Conservation (phyloP, 2,888 invertebrate species). For the Diachrysia chrysitis region DNA sequence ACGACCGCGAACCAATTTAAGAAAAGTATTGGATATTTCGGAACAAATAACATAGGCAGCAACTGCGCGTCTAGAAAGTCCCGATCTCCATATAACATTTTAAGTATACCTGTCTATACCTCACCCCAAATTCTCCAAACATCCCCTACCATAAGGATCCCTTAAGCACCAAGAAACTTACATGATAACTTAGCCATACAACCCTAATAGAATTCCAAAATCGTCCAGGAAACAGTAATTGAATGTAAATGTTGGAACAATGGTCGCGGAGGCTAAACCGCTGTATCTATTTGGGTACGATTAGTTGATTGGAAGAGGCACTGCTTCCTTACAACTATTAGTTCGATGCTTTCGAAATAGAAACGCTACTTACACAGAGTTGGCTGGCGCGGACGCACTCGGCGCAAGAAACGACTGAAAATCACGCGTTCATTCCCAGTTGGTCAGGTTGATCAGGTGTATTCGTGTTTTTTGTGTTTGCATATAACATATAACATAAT, state of each 20-base stretch:
- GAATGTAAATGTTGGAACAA: slow-evolving; percentile 50
- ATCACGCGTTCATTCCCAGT: slow-evolving; percentile 5
- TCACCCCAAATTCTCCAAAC: slow-evolving; percentile 1
- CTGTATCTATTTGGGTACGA: slow-evolving; percentile 55
- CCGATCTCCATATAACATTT: neutral
- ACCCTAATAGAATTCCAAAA: slow-evolving; percentile 24
- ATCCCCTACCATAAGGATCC: neutral
- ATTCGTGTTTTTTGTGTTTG: too few species aligned
- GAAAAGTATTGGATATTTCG: too few species aligned
- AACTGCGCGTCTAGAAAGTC: too few species aligned
- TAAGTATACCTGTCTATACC: neutral
- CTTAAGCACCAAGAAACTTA: slow-evolving; percentile 11
- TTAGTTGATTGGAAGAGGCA: slow-evolving; percentile 52
- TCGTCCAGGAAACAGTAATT: slow-evolving; percentile 48
- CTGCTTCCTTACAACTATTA: slow-evolving; percentile 39
- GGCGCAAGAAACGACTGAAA: slow-evolving; percentile 14
- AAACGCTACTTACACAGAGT: slow-evolving; percentile 62
- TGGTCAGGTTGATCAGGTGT: too few species aligned
- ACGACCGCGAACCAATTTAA: too few species aligned
- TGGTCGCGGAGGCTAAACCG: slow-evolving; percentile 45
- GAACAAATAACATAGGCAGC: too few species aligned
- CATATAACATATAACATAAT: too few species aligned
- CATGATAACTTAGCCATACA: slow-evolving; percentile 17
- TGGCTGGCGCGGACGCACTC: slow-evolving; percentile 53
- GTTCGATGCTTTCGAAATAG: slow-evolving; percentile 64